Percentiles rank a stretch among this genome's conserved stretches.
These are phyloP conservation scores for Bibio marci DNA, from an alignment of 2,888 invertebrate genomes.

Conservation along the genomic window DNA sequence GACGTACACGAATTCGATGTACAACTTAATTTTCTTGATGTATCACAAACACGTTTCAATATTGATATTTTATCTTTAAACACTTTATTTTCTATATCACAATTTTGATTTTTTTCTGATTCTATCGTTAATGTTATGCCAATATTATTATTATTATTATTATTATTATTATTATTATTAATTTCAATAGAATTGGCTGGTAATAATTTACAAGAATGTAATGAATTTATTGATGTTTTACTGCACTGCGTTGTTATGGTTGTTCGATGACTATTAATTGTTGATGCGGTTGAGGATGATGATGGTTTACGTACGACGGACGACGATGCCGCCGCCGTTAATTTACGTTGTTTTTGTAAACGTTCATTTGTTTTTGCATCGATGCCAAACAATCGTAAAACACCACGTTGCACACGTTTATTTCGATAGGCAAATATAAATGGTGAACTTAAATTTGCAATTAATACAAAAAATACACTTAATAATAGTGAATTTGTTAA, in stretches of 20 bases:
- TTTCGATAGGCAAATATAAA: slow-evolving; percentile 30
- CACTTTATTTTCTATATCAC: slow-evolving; percentile 2
- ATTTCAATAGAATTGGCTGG: slow-evolving; percentile 22
- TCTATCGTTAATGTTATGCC: slow-evolving; percentile 1
- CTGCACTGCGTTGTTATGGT: too few species aligned
- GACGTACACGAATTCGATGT: slow-evolving; percentile 8
- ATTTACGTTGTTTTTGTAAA: slow-evolving; percentile 13
- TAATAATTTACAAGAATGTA: slow-evolving; percentile 24
- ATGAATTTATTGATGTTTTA: slow-evolving; percentile 26
- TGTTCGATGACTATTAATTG: too few species aligned
- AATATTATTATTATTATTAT: background rate
- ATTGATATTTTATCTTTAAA: slow-evolving; percentile 15
- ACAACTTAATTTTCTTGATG: slow-evolving; percentile 24
- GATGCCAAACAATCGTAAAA: slow-evolving; percentile 24
- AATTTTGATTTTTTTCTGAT: slow-evolving; percentile 14
- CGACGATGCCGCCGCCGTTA: too few species aligned
- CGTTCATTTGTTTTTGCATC: slow-evolving; percentile 19
- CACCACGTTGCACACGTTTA: slow-evolving; percentile 29
- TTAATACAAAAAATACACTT: slow-evolving; percentile 26
- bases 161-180: slow-evolving; percentile 2
- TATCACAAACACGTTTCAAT: slow-evolving; percentile 25
- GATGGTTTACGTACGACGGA: too few species aligned
- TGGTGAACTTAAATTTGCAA: slow-evolving; percentile 28
- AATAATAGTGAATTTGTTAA: slow-evolving; percentile 20
- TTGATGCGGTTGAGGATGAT: too few species aligned